Percentiles rank a stretch among this genome's conserved stretches.
phyloP scores from a whole-genome alignment of 2,113 vertebrate species.

The Sterna hirundo region DNA sequence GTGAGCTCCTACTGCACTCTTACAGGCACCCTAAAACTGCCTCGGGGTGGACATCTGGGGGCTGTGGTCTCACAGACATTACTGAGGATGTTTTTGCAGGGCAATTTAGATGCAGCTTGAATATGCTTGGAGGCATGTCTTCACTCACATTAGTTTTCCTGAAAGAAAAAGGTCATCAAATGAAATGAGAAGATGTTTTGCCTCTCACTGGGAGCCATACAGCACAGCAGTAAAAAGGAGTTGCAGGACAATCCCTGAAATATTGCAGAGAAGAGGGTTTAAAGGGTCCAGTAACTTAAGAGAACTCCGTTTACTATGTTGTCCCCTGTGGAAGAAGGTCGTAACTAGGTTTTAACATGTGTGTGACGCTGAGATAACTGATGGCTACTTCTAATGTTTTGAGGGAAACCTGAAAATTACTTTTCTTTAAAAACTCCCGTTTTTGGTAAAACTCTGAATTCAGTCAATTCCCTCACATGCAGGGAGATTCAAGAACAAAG shows the following conservation, averaged over 20 bases:
- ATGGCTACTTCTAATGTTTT: neutral
- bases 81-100: neutral
- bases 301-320: neutral
- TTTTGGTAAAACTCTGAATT: neutral
- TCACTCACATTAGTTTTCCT: neutral
- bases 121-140: neutral
- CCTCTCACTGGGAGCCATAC: neutral
- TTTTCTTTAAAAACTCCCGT: neutral
- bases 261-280: neutral
- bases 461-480: neutral
- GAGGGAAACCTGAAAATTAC: neutral
- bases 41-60: neutral
- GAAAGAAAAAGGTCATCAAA: neutral
- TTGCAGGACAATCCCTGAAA: neutral
- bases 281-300: neutral
- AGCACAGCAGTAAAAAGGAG: neutral
- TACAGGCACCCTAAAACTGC: neutral
- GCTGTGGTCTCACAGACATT: neutral
- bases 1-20: neutral
- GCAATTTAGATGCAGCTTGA: neutral
- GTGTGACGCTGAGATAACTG: neutral
- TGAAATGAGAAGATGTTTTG: neutral
- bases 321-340: neutral
- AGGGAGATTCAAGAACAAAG: neutral
- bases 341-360: neutral